Evolutionary conservation across 2,797 vertebrate genomes (phyloP).

Genomic region (Chaetodon trifasciatus): DNA sequence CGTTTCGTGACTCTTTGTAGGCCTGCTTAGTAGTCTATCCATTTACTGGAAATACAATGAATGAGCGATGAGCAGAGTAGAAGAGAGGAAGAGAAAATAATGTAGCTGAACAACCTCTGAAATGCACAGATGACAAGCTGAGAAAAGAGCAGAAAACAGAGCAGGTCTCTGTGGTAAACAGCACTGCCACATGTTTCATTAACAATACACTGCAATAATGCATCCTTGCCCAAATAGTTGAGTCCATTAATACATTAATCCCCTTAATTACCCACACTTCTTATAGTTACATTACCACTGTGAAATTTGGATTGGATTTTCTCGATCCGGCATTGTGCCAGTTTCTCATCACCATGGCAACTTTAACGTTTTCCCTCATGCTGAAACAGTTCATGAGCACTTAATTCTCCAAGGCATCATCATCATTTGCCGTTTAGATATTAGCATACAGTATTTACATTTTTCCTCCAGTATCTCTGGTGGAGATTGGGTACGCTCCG

Average conservation of each 20-base stretch:
- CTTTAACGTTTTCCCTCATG: conserved; percentile 4
- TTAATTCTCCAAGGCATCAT: conserved; percentile 45
- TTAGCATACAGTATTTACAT: conserved; percentile 55
- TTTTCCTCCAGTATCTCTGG: conserved; percentile 30
- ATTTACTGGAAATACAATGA: conserved; percentile 30
- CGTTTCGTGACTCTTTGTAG: not conserved
- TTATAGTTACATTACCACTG: conserved; percentile 16
- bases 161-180: conserved; percentile 28
- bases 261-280: conserved; percentile 14
- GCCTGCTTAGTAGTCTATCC: conserved; percentile 1
- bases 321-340: conserved; percentile 15
- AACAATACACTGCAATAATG: not conserved
- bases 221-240: conserved; percentile 10
- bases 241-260: not conserved
- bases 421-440: conserved; percentile 45
- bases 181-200: not conserved
- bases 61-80: conserved; percentile 7
- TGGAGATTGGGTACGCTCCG: conserved; percentile 19
- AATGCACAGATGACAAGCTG: conserved; percentile 23
- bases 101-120: conserved; percentile 26
- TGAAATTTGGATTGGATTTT: not conserved
- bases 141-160: conserved; percentile 15
- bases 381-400: conserved; percentile 24
- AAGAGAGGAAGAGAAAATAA: conserved; percentile 22
- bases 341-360: conserved; percentile 46